Percentiles rank a stretch among this genome's conserved stretches.
phyloP scores from a whole-genome alignment of 2,888 invertebrate species.

The Caenorhabditis drosophilae region DNA sequence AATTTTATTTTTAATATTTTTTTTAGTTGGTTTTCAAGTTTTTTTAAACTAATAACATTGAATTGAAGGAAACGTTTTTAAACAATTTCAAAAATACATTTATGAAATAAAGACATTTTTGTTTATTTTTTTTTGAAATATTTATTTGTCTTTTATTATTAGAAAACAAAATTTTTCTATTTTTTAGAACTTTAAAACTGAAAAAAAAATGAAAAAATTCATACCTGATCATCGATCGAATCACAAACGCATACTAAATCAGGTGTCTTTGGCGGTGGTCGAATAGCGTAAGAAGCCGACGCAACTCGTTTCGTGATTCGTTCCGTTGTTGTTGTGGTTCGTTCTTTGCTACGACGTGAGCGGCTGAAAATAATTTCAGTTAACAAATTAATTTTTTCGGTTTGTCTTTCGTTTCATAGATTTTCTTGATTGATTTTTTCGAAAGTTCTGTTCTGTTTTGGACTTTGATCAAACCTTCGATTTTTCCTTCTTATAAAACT shows the following conservation, averaged over 20 bases:
- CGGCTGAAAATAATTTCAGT: slow-evolving; percentile 29
- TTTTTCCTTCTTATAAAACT: slow-evolving; percentile 53
- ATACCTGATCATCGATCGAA: slow-evolving; percentile 62
- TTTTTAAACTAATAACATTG: too few relatives aligned
- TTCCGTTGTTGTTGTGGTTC: slow-evolving; percentile 23
- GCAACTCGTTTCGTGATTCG: slow-evolving; percentile 40
- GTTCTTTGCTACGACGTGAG: slow-evolving; percentile 41
- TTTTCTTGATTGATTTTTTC: too few relatives aligned
- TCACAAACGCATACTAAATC: slow-evolving; percentile 62
- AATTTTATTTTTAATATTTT: too few relatives aligned
- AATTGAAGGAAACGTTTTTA: too few relatives aligned
- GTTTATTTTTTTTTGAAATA: background rate
- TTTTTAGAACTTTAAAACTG: too few relatives aligned
- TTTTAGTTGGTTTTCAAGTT: too few relatives aligned
- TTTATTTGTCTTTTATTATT: background rate
- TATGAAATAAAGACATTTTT: too few relatives aligned
- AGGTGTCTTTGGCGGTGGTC: slow-evolving; percentile 23
- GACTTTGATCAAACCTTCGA: slow-evolving; percentile 17
- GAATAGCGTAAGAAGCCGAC: slow-evolving; percentile 30
- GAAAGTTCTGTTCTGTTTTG: background rate
- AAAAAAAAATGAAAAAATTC: too few relatives aligned
- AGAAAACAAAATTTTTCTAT: too few relatives aligned
- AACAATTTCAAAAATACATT: too few relatives aligned
- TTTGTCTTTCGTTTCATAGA: too few relatives aligned
- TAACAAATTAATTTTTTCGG: background rate